A percentile compares a stretch with the other conserved stretches of the same genome.
These are phyloP conservation scores for Campoletis sonorensis DNA, from an alignment of 1,140 invertebrate genomes.

Conservation along the genomic window DNA sequence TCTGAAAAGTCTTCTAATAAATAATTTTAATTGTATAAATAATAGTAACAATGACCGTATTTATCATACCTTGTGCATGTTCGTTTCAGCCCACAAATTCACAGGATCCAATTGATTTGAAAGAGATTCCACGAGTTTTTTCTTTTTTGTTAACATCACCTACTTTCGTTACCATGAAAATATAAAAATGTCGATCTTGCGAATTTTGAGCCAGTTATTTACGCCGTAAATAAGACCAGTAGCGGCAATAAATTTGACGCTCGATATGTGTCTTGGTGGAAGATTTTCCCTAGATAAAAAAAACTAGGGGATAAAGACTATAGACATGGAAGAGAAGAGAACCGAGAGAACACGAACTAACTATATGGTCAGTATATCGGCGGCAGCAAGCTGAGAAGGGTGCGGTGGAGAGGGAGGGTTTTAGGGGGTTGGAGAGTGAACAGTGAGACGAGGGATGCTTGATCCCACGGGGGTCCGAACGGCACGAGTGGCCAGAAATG, in stretches of 20 bases:
- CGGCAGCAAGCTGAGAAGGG: conserved; percentile 11
- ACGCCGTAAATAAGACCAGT: background rate
- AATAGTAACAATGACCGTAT: no score
- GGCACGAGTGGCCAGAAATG: conserved; percentile 70
- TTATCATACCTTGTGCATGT: no score
- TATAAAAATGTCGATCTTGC: background rate
- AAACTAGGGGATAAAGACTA: background rate
- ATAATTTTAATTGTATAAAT: no score
- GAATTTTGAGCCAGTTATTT: background rate
- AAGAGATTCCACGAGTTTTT: no score
- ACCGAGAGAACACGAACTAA: conserved; percentile 11
- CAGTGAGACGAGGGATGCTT: conserved; percentile 55
- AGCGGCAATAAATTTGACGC: background rate
- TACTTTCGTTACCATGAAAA: no score
- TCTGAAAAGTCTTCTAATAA: no score
- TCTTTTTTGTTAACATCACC: no score
- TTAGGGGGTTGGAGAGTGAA: conserved; percentile 14
- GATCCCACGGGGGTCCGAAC: conserved; percentile 55
- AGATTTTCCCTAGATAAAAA: conserved; percentile 21
- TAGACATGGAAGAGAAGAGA: conserved; percentile 18
- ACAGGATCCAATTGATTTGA: no score
- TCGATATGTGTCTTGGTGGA: background rate
- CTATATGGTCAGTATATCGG: background rate
- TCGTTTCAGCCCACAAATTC: no score
- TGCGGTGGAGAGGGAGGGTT: conserved; percentile 13